Conservation (phyloP, 2,797 vertebrate species). For the Sebastes jordani region DNA sequence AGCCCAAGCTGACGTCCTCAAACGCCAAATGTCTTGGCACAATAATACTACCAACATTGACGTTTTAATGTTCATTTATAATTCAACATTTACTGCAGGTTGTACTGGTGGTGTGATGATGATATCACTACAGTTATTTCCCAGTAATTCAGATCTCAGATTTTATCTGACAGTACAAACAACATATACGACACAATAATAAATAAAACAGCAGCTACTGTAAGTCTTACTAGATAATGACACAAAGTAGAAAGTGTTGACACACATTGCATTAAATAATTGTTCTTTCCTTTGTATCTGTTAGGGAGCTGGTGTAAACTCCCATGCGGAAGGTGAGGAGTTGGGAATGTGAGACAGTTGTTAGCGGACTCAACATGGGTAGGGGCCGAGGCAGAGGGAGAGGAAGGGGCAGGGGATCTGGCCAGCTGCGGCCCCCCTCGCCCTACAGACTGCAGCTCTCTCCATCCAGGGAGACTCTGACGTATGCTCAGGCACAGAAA, state of each 20-base stretch:
- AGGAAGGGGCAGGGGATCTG: slow-evolving; percentile 81
- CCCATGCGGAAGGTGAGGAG: slow-evolving; percentile 89
- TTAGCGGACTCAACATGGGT: slow-evolving; percentile 77
- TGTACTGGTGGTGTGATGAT: neutral
- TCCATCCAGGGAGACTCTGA: slow-evolving; percentile 90
- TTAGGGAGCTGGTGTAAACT: slow-evolving; percentile 61
- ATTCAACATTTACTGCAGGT: neutral
- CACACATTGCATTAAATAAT: neutral
- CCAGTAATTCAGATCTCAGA: neutral
- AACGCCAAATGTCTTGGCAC: neutral
- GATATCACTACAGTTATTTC: neutral
- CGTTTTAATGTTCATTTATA: neutral
- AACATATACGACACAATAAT: neutral
- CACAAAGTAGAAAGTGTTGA: neutral
- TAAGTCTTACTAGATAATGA: neutral
- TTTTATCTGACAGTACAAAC: neutral
- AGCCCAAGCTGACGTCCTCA: too few species aligned
- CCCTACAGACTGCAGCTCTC: slow-evolving; percentile 94
- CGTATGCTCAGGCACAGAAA: slow-evolving; percentile 94
- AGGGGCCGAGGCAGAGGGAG: slow-evolving; percentile 82
- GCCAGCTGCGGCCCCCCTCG: slow-evolving; percentile 87
- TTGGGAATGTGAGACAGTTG: slow-evolving; percentile 84
- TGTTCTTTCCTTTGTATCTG: slow-evolving; percentile 3
- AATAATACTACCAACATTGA: neutral
- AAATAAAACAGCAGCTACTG: neutral